Evolutionary conservation across 2,113 vertebrate species (phyloP), one percentile per base, ranked within the genome.

Genomic region (Oreochromis tanganicae): DNA sequence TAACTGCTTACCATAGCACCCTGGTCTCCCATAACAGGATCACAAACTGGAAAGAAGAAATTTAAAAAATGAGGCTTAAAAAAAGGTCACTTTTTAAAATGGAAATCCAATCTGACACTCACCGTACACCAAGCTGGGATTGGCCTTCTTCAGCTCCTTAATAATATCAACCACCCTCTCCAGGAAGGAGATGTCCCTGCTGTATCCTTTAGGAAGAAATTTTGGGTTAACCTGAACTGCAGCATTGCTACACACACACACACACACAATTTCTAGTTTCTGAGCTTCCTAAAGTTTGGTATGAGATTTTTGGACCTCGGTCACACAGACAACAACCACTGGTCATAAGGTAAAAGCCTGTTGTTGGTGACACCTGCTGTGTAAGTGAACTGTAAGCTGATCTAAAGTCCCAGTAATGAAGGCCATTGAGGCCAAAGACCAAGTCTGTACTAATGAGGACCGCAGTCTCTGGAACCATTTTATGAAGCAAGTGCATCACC

Each of bases 1-100:
- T 78, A 32, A 86, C 13, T 21, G 94, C 97, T 95, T 87, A 99
- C 98, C 98, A 99, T 99, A n/a, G 96, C 96, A 86, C 98, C 98
- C 5, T 98, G 97, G 96, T 99, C 98, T n/a, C 98, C 98, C 97
- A 99, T 97, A 83, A 99, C 98, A 9, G 98, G 98, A 95, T 99
- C 98, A 24, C 98, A 99, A 36, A 98, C 98, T 99, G 95, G 27
- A 21, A 0, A 92, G 92, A 88, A 56, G 2, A 84, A 59, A 36
- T 19, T 12, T 5, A 57, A 14, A 17, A 38, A 46, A 55, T 29
- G 34, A 88, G 3, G 17, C 12, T 63, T 56, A 17, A 46, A 29
- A 12, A 19, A 38, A 52, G 68, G 54, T 80, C 41, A 48, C 19
- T 36, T 82, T 73, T 80, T 12, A 21, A 48, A 63, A 5, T 27